Evolutionary conservation across 2,888 invertebrate genomes (phyloP).

Genomic region (Empis stercorea): DNA sequence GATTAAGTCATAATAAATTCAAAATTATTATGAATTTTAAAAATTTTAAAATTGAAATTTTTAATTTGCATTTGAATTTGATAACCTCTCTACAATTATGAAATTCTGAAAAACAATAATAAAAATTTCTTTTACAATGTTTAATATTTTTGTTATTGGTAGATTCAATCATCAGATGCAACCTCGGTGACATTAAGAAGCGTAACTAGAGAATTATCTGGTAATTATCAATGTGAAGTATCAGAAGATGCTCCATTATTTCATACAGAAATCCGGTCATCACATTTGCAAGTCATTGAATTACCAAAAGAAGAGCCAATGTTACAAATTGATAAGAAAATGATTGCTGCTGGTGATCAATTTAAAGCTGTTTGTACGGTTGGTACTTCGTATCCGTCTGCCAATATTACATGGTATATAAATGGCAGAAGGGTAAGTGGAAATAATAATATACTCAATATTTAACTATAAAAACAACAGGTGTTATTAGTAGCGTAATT

Average conservation of each 20-base stretch:
- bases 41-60: no score
- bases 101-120: no score
- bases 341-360: constrained; percentile 39
- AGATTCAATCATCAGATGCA: constrained; percentile 41
- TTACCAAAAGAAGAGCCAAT: constrained; percentile 41
- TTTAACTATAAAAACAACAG: background rate
- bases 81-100: no score
- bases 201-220: constrained; percentile 41
- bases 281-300: constrained; percentile 43
- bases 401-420: constrained; percentile 43
- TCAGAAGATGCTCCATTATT: constrained; percentile 46
- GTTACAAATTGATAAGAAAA: constrained; percentile 40
- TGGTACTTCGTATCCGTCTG: constrained; percentile 42
- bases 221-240: constrained; percentile 44
- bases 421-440: constrained; percentile 40
- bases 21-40: no score
- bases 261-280: constrained; percentile 42
- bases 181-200: constrained; percentile 41
- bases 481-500: no score
- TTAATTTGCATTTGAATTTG: no score
- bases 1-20: no score
- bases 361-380: constrained; percentile 43
- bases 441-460: no score
- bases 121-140: background rate
- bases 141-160: constrained; percentile 12